These are phyloP conservation scores for Smittia aterrima DNA, from an alignment of 2,888 invertebrate genomes.

Conservation along the genomic window DNA sequence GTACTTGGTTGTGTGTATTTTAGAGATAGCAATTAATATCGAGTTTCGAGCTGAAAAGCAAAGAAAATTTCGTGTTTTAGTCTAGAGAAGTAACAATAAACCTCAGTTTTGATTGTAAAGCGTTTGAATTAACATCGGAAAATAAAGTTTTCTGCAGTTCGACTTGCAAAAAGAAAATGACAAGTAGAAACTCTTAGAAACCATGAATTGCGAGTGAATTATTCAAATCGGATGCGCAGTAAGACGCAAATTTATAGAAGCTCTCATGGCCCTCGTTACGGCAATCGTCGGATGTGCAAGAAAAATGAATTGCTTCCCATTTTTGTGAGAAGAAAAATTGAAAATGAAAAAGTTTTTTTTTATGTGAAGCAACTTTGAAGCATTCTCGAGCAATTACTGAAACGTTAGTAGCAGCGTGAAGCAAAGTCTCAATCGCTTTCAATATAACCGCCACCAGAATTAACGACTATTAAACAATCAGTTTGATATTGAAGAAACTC, in stretches of 20 bases:
- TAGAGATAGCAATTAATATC: slow-evolving; percentile 30
- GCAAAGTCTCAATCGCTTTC: no score
- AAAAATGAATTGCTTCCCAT: background rate
- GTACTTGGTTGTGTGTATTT: slow-evolving; percentile 2
- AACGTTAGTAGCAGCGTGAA: no score
- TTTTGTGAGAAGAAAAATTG: background rate
- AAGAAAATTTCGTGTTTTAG: background rate
- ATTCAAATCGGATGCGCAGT: slow-evolving; percentile 3
- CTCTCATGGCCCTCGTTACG: background rate
- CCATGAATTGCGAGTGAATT: background rate
- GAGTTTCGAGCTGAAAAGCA: slow-evolving; percentile 25
- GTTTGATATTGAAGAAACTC: background rate
- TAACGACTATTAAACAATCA: slow-evolving; percentile 11
- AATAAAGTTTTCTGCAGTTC: background rate
- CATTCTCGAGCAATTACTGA: background rate
- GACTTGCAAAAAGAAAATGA: background rate
- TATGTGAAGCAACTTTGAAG: background rate
- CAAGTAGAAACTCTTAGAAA: background rate
- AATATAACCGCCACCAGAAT: background rate
- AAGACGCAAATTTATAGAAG: background rate
- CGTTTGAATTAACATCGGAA: slow-evolving; percentile 28
- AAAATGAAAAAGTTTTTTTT: background rate
- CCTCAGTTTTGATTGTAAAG: slow-evolving; percentile 37
- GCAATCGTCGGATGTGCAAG: slow-evolving; percentile 18
- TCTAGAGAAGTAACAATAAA: slow-evolving; percentile 27